phyloP scores from a whole-genome alignment of 2,888 invertebrate species.

The Chirona hameri region DNA sequence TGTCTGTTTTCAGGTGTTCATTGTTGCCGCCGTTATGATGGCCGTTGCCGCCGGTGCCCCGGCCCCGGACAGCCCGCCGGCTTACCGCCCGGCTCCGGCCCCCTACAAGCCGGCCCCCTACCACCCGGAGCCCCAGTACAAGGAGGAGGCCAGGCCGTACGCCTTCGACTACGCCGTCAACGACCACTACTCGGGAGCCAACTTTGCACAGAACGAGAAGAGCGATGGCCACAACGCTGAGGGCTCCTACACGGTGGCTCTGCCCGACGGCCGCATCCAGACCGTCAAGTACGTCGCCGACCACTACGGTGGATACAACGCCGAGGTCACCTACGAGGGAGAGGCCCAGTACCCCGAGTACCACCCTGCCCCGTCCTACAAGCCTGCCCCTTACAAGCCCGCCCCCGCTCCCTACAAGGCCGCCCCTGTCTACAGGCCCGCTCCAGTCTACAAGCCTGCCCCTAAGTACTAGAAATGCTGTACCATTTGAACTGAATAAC shows the following conservation, averaged over 20 bases:
- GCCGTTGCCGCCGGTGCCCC: no score
- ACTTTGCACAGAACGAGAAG: slow-evolving; percentile 64
- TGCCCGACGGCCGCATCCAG: slow-evolving; percentile 75
- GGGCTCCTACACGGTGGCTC: slow-evolving; percentile 61
- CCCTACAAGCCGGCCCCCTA: no score
- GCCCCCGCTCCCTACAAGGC: not conserved
- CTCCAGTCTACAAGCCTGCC: not conserved
- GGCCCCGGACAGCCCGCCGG: no score
- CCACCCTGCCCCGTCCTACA: no score
- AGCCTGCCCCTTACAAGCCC: slow-evolving; percentile 5
- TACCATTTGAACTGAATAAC: no score
- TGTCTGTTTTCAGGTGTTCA: no score
- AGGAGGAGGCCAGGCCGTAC: slow-evolving; percentile 48
- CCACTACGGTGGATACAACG: slow-evolving; percentile 83
- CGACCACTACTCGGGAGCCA: slow-evolving; percentile 54
- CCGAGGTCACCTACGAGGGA: slow-evolving; percentile 74
- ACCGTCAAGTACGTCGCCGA: slow-evolving; percentile 81
- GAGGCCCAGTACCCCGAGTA: slow-evolving; percentile 57
- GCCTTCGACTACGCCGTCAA: slow-evolving; percentile 63
- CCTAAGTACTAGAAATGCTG: not conserved
- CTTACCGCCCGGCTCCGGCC: no score
- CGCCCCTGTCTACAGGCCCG: not conserved
- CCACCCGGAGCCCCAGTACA: not conserved
- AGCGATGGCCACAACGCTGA: slow-evolving; percentile 61
- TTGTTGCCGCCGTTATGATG: no score